Evolutionary conservation across 2,888 invertebrate genomes (phyloP), one percentile per base, ranked within the genome.

Genomic region (Cepaea hortensis): DNA sequence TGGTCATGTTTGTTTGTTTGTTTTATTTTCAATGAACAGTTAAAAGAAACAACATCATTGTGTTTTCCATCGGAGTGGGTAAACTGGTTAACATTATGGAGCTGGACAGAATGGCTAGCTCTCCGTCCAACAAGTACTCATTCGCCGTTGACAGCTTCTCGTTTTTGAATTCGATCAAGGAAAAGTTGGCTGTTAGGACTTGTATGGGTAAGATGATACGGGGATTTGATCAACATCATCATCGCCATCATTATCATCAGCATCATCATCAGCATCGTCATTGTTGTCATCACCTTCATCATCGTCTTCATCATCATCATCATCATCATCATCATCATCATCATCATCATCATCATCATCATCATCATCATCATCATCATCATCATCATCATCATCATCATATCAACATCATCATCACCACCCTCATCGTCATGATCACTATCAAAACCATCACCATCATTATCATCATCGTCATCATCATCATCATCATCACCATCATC

Each of bases 61-160:
- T 93, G 75, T 93, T 93, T 87, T 90, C 92, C 20, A 89, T 93
- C 68, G 93, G 93, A 4, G 91, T 93, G 55, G 93, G 93, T 7
- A 81, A 82, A 35, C 87, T 85, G 6, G 89, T 91, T 11, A 92
- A 92, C 87, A 82, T 89, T 23, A 48, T 88, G n/a, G 93, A 93
- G 87, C 87, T 93, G 77, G 73, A 84, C 76, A 89, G 90, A 5
- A 92, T 93, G 73, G 91, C 92, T 13, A 91, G 91, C 77, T 73
- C 85, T 3, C 91, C 91, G 0, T 20, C 87, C 0, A 73, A 86
- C 15, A 90, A 91, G 61, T 90, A 90, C 86, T 88, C 89, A 84
- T 92, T 92, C 84, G 88, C 89, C 83, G 92, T 92, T 9, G 89
- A 89, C 35, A 89, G 90, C n/a, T 92, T 90, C 80, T 87, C 89